These are phyloP conservation scores for Leucosticte australis DNA, from an alignment of 2,113 vertebrate genomes.

Conservation along the genomic window DNA sequence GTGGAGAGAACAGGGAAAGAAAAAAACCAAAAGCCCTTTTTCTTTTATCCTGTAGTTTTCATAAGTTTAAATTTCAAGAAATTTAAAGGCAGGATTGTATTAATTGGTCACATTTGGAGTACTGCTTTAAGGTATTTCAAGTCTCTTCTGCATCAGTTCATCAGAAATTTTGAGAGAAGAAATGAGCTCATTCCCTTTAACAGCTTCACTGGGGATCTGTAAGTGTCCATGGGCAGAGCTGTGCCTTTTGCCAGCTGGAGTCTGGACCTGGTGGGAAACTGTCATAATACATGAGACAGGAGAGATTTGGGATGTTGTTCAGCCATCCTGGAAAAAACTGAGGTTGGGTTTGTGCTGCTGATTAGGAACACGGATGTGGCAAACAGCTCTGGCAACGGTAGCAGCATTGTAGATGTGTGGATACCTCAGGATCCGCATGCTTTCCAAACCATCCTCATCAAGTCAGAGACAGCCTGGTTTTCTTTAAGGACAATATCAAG, in stretches of 20 bases:
- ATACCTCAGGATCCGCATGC: fast-evolving
- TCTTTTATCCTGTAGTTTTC: background rate
- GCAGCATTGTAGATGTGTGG: fast-evolving
- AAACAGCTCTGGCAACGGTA: background rate
- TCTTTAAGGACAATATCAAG: background rate
- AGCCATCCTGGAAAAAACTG: background rate
- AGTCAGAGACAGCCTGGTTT: background rate
- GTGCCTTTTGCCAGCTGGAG: background rate
- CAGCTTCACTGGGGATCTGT: background rate
- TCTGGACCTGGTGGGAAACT: background rate
- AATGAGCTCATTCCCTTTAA: background rate
- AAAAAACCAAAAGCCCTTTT: background rate
- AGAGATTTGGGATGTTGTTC: background rate
- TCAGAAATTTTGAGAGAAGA: background rate
- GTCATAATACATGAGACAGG: fast-evolving
- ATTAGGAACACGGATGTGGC: fast-evolving
- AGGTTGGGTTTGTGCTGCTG: background rate
- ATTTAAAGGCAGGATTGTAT: background rate
- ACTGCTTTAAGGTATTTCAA: background rate
- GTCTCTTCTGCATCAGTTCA: background rate
- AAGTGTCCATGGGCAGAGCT: background rate
- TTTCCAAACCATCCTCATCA: background rate
- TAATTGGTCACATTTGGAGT: background rate
- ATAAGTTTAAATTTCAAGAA: background rate
- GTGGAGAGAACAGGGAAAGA: background rate